Evolutionary conservation across 2,888 invertebrate species (phyloP).

Genomic region (Furcula furcula): DNA sequence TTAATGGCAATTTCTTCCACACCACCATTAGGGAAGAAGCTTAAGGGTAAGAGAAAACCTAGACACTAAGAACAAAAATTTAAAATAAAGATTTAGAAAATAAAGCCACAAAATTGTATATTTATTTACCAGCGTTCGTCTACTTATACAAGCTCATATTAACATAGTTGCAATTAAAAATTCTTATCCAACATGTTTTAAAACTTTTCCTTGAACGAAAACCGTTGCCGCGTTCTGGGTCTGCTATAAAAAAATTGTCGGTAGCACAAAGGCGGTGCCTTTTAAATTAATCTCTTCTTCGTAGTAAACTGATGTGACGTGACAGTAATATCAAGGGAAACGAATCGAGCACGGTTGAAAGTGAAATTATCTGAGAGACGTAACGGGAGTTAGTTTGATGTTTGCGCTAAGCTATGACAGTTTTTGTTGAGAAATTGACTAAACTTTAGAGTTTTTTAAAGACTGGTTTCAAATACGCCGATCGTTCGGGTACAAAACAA

Average conservation of each 20-base stretch:
- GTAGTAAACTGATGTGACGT: slow-evolving; percentile 7
- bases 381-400: neutral
- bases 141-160: too few species aligned
- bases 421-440: neutral
- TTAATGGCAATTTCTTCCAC: too few species aligned
- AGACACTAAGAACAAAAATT: too few species aligned
- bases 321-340: slow-evolving; percentile 4
- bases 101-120: too few species aligned
- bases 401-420: neutral
- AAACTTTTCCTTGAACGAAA: slow-evolving; percentile 1
- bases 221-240: neutral
- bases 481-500: too few species aligned
- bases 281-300: slow-evolving; percentile 11
- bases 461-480: too few species aligned
- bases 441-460: neutral
- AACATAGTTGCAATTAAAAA: slow-evolving; percentile 1
- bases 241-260: slow-evolving; percentile 7
- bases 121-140: too few species aligned
- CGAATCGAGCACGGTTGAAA: neutral
- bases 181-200: neutral
- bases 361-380: slow-evolving; percentile 3
- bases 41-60: too few species aligned
- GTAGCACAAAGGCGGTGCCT: slow-evolving; percentile 5
- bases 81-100: too few species aligned
- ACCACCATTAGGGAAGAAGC: too few species aligned